phyloP scores from a whole-genome alignment of 2,888 invertebrate genomes.

The Philopedon plagiatum region DNA sequence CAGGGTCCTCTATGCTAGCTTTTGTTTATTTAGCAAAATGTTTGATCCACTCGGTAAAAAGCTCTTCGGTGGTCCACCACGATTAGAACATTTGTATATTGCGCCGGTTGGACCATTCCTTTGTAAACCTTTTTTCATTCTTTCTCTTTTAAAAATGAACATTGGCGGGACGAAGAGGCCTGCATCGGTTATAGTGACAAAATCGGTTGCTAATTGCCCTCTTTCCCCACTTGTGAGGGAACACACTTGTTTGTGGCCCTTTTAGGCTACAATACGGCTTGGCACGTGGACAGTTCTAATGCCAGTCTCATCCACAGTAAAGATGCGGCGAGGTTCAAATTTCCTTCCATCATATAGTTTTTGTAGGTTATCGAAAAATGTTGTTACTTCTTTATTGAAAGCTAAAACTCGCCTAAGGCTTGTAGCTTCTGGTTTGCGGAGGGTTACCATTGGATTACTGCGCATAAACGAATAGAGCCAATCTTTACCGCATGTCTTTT shows the following conservation, averaged over 20 bases:
- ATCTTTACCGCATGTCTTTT: too few relatives aligned
- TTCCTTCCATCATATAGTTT: slow-evolving; percentile 24
- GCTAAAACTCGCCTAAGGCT: slow-evolving; percentile 38
- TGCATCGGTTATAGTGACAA: slow-evolving; percentile 40
- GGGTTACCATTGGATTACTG: slow-evolving; percentile 15
- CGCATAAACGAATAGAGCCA: slow-evolving; percentile 25
- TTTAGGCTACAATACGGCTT: slow-evolving; percentile 26
- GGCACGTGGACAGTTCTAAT: slow-evolving; percentile 34
- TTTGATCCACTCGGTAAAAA: slow-evolving; percentile 50
- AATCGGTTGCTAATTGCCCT: slow-evolving; percentile 39
- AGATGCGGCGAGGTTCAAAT: slow-evolving; percentile 38
- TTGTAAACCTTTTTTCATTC: slow-evolving; percentile 31
- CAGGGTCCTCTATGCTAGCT: slow-evolving; percentile 4
- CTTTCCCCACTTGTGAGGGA: slow-evolving; percentile 44
- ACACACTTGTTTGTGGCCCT: slow-evolving; percentile 48
- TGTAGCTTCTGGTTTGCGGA: slow-evolving; percentile 39
- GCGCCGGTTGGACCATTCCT: slow-evolving; percentile 45
- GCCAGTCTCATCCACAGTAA: slow-evolving; percentile 27
- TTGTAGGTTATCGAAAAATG: slow-evolving; percentile 31
- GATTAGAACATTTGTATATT: slow-evolving; percentile 46
- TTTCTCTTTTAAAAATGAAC: slow-evolving; percentile 46
- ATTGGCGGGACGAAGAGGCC: slow-evolving; percentile 39
- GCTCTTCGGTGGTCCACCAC: slow-evolving; percentile 50
- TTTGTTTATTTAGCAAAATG: slow-evolving; percentile 42
- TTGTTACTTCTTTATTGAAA: slow-evolving; percentile 35